Base-by-base conservation (phyloP, 2,113 vertebrate species). In the Galemys pyrenaicus region DNA sequence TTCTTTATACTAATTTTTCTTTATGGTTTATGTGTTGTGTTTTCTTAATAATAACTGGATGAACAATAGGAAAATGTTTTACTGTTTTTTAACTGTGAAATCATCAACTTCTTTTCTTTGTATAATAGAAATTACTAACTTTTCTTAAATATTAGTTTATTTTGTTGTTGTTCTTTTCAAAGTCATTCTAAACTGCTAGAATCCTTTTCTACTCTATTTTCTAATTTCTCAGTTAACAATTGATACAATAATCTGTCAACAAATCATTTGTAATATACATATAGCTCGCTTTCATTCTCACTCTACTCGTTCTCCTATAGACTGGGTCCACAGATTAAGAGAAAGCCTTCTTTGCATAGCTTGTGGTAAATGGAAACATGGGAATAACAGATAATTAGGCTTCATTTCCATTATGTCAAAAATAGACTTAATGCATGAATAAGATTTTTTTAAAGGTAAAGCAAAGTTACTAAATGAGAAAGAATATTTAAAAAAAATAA, bases 101-200 rank as follows among this genome's bases (percentile, higher is more conserved):
- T 15, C 86, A 46, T 28, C 19, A 16, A 30, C 77, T 16, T 65
- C 37, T 44, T 86, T 51, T 11, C 56, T 9, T 92, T 56, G 28
- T 5, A 51, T 65, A 65, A 92, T 8, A 77, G 16, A 77, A 93
- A 41, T 4, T 9, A 7, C 2, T 67, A 17, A 51, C 5, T 70
- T 74, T 32, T 19, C 1, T 64, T 60, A 22, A 4, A 44, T 22
- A n/a, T 6, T 15, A 67, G 13, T 10, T 54, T 92, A 9, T 51
- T 95, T 87, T 5, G 83, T 51, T 84, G 60, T 70, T 62, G 8
- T 46, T 94, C 10, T 93, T 84, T 91, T 51, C 11, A 74, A 94
- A 75, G 62, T 0, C 89, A 51, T 74, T 73, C 7, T 71, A 91
- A 75, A 9, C 5, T 71, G 83, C 4, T 3, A n/a, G 12, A 94